Base-by-base conservation (phyloP, 2,797 vertebrate genomes). In the Peromyscus melanophrys region DNA sequence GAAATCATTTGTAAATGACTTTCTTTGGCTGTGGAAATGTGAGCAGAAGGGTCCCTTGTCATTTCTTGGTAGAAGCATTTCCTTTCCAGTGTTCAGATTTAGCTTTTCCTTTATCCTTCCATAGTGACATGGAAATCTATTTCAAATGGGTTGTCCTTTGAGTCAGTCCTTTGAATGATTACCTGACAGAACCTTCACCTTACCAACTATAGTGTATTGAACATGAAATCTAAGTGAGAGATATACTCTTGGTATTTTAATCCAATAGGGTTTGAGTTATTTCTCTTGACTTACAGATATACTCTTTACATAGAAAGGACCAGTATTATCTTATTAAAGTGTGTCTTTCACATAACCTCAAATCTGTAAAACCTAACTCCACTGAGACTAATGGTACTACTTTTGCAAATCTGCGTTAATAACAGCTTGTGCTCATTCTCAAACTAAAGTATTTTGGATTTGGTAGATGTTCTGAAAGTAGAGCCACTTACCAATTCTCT, bases 51-150 rank as follows among this genome's bases (percentile, higher is more conserved):
- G 40, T 55, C 43, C 69, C 40, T 25, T 83, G 23, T 69, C 14
- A 88, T 89, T 89, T 96, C 31, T 91, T 86, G 13, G n/a, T 87
- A 13, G 63, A 94, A 75, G 29, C 29, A 85, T 93, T 91, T 95
- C 71, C 43, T 89, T 92, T 25, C 17, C 83, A 69, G 14, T 57
- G 46, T 59, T 95, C 29, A 65, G n/a, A 67, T 84, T 52, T 46
- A 85, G 27, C 7, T 6, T 89, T 84, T 88, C 59, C 77, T 71
- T 92, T 88, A 71, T 34, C 29, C 71, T 91, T 81, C n/a, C 43
- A 37, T 80, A 76, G 55, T 86, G 31, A 95, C 73, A 5, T 89
- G 16, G 37, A 97, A 80, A 31, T 21, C 61, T n/a, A 0, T 83
- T 88, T 93, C n/a, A 63, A 84, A 95, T 75, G 21, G 2, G 40